phyloP scores from a whole-genome alignment of 2,888 invertebrate genomes.

The Oxycera nigricornis region DNA sequence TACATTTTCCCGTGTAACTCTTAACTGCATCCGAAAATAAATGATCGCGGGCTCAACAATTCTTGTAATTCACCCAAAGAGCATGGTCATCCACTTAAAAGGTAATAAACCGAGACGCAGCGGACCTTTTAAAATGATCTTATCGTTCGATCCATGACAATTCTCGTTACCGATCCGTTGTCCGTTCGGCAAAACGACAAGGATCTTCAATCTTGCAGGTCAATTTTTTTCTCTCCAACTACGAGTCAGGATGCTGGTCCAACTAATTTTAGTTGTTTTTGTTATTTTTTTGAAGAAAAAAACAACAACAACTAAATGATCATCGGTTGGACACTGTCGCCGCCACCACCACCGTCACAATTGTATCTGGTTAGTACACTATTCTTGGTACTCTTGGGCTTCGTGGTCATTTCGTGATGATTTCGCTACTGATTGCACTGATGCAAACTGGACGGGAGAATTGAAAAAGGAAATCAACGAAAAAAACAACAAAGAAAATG shows the following conservation, averaged over 20 bases:
- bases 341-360: neutral
- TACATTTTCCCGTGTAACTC: no score
- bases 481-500: neutral
- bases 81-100: conserved; percentile 40
- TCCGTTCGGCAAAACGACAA: no score
- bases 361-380: no score
- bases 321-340: no score
- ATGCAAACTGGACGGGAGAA: neutral
- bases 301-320: neutral
- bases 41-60: conserved; percentile 36
- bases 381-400: no score
- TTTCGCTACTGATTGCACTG: neutral
- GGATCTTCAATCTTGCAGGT: conserved; percentile 37
- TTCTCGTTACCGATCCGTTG: no score
- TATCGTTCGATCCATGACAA: conserved; percentile 21
- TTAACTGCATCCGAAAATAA: no score
- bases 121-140: conserved; percentile 24
- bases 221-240: conserved; percentile 9
- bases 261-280: conserved; percentile 12
- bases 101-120: conserved; percentile 41
- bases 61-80: conserved; percentile 37
- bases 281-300: conserved; percentile 3
- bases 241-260: neutral
- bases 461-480: neutral
- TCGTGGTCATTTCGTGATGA: no score